phyloP scores from a whole-genome alignment of 1,140 invertebrate species.

The Hetaerina americana region DNA sequence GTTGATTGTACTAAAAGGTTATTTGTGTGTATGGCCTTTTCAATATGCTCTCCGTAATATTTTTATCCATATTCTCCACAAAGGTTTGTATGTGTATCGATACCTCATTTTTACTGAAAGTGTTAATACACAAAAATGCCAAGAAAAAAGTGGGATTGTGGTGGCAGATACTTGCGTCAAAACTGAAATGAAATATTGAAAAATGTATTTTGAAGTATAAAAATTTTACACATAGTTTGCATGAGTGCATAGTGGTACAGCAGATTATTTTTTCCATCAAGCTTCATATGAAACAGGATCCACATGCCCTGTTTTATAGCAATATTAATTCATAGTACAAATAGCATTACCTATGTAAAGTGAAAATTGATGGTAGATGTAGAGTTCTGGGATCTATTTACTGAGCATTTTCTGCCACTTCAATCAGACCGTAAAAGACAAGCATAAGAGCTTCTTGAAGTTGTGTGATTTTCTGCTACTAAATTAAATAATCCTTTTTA shows the following conservation, averaged over 20 bases:
- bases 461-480: not conserved
- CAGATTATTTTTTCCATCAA: not conserved
- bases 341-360: not conserved
- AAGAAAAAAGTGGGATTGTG: not conserved
- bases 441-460: not conserved
- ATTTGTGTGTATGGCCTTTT: not conserved
- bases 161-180: not conserved
- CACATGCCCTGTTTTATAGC: not conserved
- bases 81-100: not conserved
- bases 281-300: not conserved
- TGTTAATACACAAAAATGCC: not conserved
- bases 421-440: not conserved
- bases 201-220: not conserved
- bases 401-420: not conserved
- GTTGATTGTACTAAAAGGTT: not conserved
- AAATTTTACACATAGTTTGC: not conserved
- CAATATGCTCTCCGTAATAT: not conserved
- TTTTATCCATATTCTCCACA: not conserved
- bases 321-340: constrained; percentile 1
- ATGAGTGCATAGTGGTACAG: not conserved
- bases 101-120: not conserved
- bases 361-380: not conserved
- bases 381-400: not conserved
- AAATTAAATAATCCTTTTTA: not conserved
- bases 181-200: not conserved